Base-by-base conservation (phyloP, 2,797 vertebrate genomes). In the Rhinichthys osculus region DNA sequence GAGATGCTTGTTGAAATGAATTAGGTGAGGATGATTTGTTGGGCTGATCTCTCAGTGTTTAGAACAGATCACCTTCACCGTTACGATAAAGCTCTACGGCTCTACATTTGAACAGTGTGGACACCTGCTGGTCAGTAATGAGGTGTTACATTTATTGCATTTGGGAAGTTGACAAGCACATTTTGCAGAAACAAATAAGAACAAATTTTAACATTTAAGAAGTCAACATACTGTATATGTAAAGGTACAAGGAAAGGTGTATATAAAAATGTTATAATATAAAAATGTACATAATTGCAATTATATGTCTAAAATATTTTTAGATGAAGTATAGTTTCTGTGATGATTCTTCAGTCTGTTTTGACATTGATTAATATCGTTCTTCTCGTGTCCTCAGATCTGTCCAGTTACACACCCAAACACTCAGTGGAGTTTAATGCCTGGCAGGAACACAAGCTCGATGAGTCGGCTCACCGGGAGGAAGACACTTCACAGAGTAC, bases 331-430 rank as follows among this genome's bases (percentile, higher is more conserved):
- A 3, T 8, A 40, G 23, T 78, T 78, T 40, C 21, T n/a, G 23
- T 16, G 52, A 38, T 59, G 14, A 38, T 62, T 78, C 13, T 40
- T 10, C 14, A 78, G 6, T n/a, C 74, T 77, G 21, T 21, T 23
- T 35, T 57, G 73, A 54, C 73, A 23, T 66, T 33, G 67, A 40
- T 52, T 76, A 16, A 72, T 77, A 30, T 44, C 10, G 40, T 69
- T 78, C 66, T 47, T 50, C 38, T 44, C 54, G 1, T 90, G 11
- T 83, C 35, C 64, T 67, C 84, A 98, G 98, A 97, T 89, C 94
- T 99, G 82, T 97, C 97, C 83, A 97, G 91, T 94, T 99, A 98
- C 88, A 96, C 97, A 81, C 98, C 98, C 82, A 99, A 98, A 89
- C 97, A 97, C 92, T 95, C 97, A 0, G 86, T 96, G 91, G 97